Conservation (phyloP, 1,140 invertebrate species). For the Laupala kohalensis region DNA sequence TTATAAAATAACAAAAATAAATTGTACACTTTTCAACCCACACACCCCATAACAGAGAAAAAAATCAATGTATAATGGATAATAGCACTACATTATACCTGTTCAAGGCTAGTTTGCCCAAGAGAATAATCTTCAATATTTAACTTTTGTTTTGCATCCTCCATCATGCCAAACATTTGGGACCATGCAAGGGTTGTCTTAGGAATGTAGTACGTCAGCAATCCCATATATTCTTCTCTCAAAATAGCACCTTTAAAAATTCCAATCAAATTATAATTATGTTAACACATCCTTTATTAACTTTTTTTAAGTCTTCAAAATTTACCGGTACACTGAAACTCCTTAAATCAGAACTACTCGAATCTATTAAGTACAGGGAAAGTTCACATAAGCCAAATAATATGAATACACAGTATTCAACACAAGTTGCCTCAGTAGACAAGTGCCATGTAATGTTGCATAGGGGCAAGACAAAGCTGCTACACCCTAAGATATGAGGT, state of each 20-base stretch:
- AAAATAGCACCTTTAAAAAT: constrained; percentile 22
- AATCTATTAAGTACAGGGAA: no score
- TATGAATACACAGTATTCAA: background rate
- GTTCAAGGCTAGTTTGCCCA: constrained; percentile 70
- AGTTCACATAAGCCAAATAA: background rate
- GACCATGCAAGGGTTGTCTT: constrained; percentile 48
- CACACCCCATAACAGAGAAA: no score
- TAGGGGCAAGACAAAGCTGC: no score
- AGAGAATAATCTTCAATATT: constrained; percentile 72
- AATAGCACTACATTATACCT: constrained; percentile 33
- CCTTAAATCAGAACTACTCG: no score
- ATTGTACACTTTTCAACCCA: no score
- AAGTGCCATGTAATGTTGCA: no score
- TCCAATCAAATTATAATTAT: background rate
- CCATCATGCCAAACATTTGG: constrained; percentile 59
- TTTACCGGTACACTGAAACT: no score
- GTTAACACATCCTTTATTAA: background rate
- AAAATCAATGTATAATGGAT: no score
- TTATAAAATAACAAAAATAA: no score
- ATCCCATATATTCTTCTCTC: constrained; percentile 59
- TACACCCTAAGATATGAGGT: no score
- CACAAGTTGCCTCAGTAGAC: background rate
- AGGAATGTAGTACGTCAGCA: constrained; percentile 59
- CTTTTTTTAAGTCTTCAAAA: background rate
- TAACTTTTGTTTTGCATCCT: constrained; percentile 36